Base-by-base conservation (phyloP, 2,797 vertebrate genomes). In the Emys orbicularis region DNA sequence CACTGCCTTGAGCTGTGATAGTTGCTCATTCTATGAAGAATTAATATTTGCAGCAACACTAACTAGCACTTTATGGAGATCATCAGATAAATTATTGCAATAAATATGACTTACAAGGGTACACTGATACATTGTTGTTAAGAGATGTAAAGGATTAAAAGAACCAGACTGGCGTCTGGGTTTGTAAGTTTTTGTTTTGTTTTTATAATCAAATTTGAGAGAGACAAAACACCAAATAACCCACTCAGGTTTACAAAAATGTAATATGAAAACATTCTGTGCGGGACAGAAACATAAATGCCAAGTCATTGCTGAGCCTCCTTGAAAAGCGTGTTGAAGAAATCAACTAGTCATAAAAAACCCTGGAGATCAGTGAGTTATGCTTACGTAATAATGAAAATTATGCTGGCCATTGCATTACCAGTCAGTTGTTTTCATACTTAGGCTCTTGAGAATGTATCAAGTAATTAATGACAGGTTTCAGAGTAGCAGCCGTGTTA, bases 41-140 rank as follows among this genome's bases (percentile, higher is more conserved):
- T 97, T 98, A 97, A 96, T 97, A 97, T 97, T 97, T 98, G 97
- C 96, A 97, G 96, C 96, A 92, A 90, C 92, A 95, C 87, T 97
- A 98, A 97, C 83, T 96, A 98, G 89, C 88, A 88, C 44, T 97
- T 98, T 94, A 97, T 94, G 92, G 91, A 97, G 94, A 98, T 98
- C 92, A 86, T 94, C 86, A 95, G 96, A 98, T 97, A 98, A 98
- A 98, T 97, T 97, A 97, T 27, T 94, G 94, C 76, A 97, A 97
- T 92, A 97, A 98, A 97, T 96, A 97, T 77, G 91, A 94, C 90
- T 76, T 97, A 93, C 93, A 95, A 94, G 89, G 84, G 94, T 52
- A 88, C 80, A 87, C 47, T 76, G 93, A 86, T 61, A 57, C 9
- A 76, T 79, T 88, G 80, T 94, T 89, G 65, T 95, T 94, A 90